Evolutionary conservation across 1,140 invertebrate species (phyloP), one percentile per base, ranked within the genome.

Genomic region (Pogonomyrmex barbatus): DNA sequence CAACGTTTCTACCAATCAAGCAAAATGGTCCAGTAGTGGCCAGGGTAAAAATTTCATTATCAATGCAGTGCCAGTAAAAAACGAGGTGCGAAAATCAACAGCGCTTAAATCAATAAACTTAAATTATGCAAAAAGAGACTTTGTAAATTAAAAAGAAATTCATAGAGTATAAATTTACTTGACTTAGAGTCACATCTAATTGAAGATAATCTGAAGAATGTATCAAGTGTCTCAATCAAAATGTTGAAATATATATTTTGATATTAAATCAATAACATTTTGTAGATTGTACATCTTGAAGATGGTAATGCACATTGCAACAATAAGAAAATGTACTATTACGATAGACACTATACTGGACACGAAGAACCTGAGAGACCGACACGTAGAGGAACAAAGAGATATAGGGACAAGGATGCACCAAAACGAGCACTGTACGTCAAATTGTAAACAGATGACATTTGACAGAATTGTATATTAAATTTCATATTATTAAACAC

Each of bases 301-400:
- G 89, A 90, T 30, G 89, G 89, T 42, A 81, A 45, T 83, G 87
- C 89, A 0, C 89, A 91, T 81, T 90, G 90, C 89, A 91, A 91
- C 79, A 91, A 83, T 71, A 91, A 90, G 42, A 91, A 91, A 79
- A 89, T 90, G 89, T 90, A 89, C 70, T 91, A 90, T n/a, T 91
- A 91, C 8, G 90, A 91, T 42, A 91, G 90, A 90, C 90, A 91
- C 62, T 91, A 90, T n/a, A 86, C 84, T 2, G 85, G 89, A 9
- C 90, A 91, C 8, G 90, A 91, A n/a, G 90, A 91, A 36, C 79
- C 87, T 33, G 89, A 90, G 45, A 91, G 85, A 24, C 89, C 90
- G 24, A 90, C 90, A 2, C 89, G 90, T 24, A 90, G 90, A 47
- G 90, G 90, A 85, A 91, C 90, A 14, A 91, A 91, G 30, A 65